Base-by-base conservation (phyloP, 1,140 invertebrate genomes). In the Pseudomyrmex sp. region DNA sequence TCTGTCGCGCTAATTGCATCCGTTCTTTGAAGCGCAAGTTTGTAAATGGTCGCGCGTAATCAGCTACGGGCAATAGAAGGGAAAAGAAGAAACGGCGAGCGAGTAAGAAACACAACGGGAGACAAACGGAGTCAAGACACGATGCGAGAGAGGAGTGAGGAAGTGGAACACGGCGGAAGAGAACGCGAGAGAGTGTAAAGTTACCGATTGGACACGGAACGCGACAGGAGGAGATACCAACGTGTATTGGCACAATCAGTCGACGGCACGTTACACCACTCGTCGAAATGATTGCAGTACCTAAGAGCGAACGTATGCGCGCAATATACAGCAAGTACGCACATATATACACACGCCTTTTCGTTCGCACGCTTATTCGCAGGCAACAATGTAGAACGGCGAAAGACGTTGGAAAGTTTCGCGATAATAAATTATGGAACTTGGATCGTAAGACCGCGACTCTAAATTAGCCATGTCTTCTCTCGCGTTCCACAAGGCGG, bases 241-340 rank as follows among this genome's bases (percentile, higher is more conserved):
- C 62, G 84, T 85, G 88, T 88, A 89, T 89, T 89, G 88, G 88
- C 88, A 89, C 87, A 89, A 89, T 89, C 88, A 88, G 88, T 88
- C 84, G 50, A 46, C 35, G 66, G 84, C 88, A 89, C 88, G 88
- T 89, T 88, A 44, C 35, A 7, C 80, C 68, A 80, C 87, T 89
- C 74, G 87, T 89, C 84, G 65, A 88, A 86, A 66, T 86, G 88
- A 89, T 86, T 89, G 84, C 85, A 86, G 50, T 52, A 86, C 62
- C 84, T 75, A 83, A 89, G 88, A 88, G 83, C 70, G 52, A 54
- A 66, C 80, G 61, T 63, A 58, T 35, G 35, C 35, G 35, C 5
- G 5, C 35, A 35, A 35, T 35, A 26, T 26, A 26, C 13, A 13
- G 13, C 13, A 12, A 18, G 18, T 2, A 13, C 50, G 54, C 20